Conservation (phyloP, 2,888 invertebrate species). For the Lasioglossum calceatum region DNA sequence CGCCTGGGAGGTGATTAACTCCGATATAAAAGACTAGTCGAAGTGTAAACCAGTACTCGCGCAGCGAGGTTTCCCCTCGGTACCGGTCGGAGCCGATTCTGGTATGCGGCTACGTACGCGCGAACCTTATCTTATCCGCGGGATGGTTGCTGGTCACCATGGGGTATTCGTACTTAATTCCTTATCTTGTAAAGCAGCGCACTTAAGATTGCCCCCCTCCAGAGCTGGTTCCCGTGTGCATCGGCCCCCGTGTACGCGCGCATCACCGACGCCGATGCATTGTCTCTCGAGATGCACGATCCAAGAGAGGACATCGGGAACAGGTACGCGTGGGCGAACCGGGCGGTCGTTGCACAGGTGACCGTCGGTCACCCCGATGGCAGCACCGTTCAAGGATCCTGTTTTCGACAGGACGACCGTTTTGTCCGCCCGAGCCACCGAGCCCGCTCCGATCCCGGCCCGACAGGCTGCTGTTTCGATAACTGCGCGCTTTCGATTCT, state of each 20-base stretch:
- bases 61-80: conserved; percentile 32
- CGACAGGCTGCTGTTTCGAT: conserved; percentile 18
- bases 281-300: conserved; percentile 59
- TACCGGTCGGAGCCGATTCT: conserved; percentile 51
- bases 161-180: conserved; percentile 79
- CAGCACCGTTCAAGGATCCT: conserved; percentile 66
- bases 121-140: conserved; percentile 76
- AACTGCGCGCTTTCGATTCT: background rate
- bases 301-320: conserved; percentile 49
- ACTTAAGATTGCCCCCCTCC: conserved; percentile 79
- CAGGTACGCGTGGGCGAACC: conserved; percentile 77
- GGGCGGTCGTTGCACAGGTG: conserved; percentile 73
- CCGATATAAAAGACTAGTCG: conserved; percentile 21
- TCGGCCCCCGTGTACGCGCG: conserved; percentile 31
- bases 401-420: conserved; percentile 38
- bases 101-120: conserved; percentile 60
- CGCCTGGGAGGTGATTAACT: conserved; percentile 24
- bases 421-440: background rate
- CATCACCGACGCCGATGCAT: conserved; percentile 61
- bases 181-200: conserved; percentile 82
- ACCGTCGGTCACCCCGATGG: conserved; percentile 72
- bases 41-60: conserved; percentile 16
- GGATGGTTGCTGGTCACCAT: conserved; percentile 74
- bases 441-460: background rate
- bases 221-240: conserved; percentile 21